Evolutionary conservation across 2,113 vertebrate genomes (phyloP).

Genomic region (Spheniscus mendiculus): DNA sequence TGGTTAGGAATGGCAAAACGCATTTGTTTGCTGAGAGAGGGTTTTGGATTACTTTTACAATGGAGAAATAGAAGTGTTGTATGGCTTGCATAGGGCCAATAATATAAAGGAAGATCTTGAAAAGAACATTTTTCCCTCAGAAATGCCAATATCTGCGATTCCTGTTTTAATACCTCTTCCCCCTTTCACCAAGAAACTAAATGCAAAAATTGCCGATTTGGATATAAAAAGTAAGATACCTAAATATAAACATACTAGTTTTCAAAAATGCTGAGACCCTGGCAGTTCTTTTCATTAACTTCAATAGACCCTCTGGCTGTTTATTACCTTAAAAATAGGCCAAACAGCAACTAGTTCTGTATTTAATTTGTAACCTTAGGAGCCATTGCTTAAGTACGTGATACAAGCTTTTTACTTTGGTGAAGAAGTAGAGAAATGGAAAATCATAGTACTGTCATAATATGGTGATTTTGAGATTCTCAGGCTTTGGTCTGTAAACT

Average conservation of each 20-base stretch:
- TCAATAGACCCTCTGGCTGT: not conserved
- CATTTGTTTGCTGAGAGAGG: not conserved
- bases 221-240: not conserved
- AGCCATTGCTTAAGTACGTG: not conserved
- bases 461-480: not conserved
- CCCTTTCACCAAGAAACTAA: not conserved
- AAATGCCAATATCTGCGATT: not conserved
- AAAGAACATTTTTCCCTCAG: not conserved
- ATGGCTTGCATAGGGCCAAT: not conserved
- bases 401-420: not conserved
- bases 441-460: not conserved
- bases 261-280: not conserved
- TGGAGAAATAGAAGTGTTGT: not conserved
- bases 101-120: not conserved
- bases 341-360: not conserved
- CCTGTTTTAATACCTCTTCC: not conserved
- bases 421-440: not conserved
- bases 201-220: not conserved
- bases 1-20: not conserved
- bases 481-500: not conserved
- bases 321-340: not conserved
- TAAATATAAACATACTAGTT: not conserved
- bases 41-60: slow-evolving; percentile 6
- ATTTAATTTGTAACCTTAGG: not conserved
- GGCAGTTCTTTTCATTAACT: not conserved